These are phyloP conservation scores for Dicaeum eximium DNA, from an alignment of 2,113 vertebrate species.

Conservation along the genomic window DNA sequence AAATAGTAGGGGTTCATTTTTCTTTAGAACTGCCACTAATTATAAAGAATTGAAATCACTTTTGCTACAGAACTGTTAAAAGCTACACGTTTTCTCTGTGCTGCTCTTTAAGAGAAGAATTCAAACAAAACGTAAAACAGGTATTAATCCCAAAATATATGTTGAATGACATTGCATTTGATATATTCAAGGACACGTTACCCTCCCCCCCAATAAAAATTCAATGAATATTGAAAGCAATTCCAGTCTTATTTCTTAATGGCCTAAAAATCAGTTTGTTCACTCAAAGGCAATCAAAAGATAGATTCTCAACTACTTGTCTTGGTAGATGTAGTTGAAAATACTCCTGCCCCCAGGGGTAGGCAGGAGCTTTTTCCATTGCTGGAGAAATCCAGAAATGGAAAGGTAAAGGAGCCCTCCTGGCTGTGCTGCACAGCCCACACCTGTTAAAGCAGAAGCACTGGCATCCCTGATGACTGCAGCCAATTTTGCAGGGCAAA, in stretches of 20 bases:
- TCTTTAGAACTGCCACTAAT: neutral
- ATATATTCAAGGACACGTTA: neutral
- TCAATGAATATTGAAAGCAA: neutral
- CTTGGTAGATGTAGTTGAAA: neutral
- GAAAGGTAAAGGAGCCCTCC: neutral
- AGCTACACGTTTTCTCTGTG: neutral
- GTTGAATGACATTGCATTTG: neutral
- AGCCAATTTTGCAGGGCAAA: neutral
- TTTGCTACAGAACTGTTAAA: neutral
- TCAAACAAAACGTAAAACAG: neutral
- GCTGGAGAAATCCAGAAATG: neutral
- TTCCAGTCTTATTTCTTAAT: neutral
- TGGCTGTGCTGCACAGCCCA: neutral
- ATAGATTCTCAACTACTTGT: neutral
- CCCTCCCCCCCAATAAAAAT: neutral
- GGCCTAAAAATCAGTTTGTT: neutral
- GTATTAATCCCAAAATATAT: neutral
- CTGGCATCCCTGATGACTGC: rapidly evolving
- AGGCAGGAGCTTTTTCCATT: neutral
- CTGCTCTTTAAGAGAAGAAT: neutral
- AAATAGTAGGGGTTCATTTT: neutral
- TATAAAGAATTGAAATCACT: neutral
- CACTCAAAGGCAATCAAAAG: neutral
- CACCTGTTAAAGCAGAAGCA: neutral
- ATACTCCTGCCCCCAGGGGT: neutral